Base-by-base conservation (phyloP, 2,888 invertebrate genomes). In the Abrostola triplasia region DNA sequence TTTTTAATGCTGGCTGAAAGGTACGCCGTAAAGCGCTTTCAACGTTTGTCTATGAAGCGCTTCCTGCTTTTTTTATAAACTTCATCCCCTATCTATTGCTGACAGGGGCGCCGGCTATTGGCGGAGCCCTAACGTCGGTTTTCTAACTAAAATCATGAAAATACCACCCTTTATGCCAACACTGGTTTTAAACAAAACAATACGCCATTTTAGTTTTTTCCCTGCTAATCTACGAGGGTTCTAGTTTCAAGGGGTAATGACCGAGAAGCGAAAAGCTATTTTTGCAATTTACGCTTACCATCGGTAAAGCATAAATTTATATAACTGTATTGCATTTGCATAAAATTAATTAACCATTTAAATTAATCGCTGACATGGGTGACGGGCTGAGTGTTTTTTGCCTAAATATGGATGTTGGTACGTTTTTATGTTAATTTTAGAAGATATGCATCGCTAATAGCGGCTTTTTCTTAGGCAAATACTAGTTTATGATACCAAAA, bases 31-130 rank as follows among this genome's bases (percentile, higher is more conserved):
- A 60, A 68, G 60, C 75, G 75, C 69, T 77, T 49, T 6, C 35
- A 50, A 6, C 36, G 53, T 59, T 84, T 79, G 65, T 82, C 92
- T 92, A 92, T 90, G 86, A 91, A 91, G 91, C 92, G 90, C 90
- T 91, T 83, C 58, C 0, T 49, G 92, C 91, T 92, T 67, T 63
- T 63, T 80, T 81, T 82, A 81, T 74, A 76, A 82, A 70, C 69
- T 47, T 64, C 87, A 87, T 85, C 91, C 92, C 92, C 92, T 92
- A 91, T 92, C 92, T 92, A 92, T 91, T 64, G 80, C 83, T 75
- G 77, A 81, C 84, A 83, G 80, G 85, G 84, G 81, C 84, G 81
- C 73, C 77, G 79, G 83, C 88, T 80, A 91, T 92, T 90, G 91
- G 92, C 73, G 86, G 89, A 87, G 83, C 84, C 76, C 73, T 77